Evolutionary conservation across 2,888 invertebrate species (phyloP).

Genomic region (Agrypnus murinus): DNA sequence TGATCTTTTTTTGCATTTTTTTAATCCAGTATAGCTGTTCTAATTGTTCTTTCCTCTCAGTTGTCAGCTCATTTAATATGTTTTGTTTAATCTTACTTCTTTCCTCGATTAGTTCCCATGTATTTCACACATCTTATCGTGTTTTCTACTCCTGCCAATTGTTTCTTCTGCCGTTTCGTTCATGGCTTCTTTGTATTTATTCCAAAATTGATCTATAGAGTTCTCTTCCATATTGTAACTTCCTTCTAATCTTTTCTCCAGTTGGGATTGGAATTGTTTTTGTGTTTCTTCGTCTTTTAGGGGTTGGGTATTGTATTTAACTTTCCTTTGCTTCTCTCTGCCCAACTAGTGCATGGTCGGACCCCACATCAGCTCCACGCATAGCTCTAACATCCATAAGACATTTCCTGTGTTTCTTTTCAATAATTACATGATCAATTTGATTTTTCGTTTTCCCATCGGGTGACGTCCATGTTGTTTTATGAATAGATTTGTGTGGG

Average conservation of each 20-base stretch:
- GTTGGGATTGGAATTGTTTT: not conserved
- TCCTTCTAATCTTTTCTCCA: constrained; percentile 11
- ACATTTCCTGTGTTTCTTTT: not conserved
- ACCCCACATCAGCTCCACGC: constrained; percentile 3
- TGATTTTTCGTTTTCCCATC: no score
- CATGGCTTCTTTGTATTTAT: constrained; percentile 12
- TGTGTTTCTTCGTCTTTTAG: constrained; percentile 1
- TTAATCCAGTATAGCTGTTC: constrained; percentile 11
- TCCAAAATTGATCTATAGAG: constrained; percentile 5
- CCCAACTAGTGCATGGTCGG: constrained; percentile 4
- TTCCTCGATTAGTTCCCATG: no score
- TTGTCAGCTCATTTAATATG: constrained; percentile 7
- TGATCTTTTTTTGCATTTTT: constrained; percentile 7
- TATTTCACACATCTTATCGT: constrained; percentile 11
- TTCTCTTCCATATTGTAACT: constrained; percentile 14
- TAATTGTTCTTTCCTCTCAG: constrained; percentile 10
- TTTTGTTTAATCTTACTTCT: constrained; percentile 15
- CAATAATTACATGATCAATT: constrained; percentile 1
- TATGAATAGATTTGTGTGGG: no score
- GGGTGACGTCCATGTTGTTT: no score
- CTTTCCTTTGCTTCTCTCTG: constrained; percentile 8
- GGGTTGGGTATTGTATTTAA: constrained; percentile 9
- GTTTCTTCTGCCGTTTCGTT: constrained; percentile 8
- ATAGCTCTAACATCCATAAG: not conserved
- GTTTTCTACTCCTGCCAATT: constrained; percentile 6